Conservation (phyloP, 2,113 vertebrate genomes). For the Ammospiza nelsoni region DNA sequence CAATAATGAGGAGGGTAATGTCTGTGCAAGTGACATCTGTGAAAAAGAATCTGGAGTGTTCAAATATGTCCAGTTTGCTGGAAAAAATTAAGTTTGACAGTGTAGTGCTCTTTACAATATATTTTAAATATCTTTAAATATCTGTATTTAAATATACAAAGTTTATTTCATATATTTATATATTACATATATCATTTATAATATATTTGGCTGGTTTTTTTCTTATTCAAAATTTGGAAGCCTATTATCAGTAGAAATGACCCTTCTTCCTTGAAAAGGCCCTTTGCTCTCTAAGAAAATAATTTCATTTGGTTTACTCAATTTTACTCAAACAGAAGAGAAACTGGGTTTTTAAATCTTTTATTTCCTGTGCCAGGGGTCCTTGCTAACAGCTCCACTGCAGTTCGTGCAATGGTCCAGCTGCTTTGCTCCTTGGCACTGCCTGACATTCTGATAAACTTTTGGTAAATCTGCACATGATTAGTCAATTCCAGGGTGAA, state of each 20-base stretch:
- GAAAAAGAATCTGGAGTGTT: background rate
- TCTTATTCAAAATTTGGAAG: background rate
- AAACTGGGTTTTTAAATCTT: fast-evolving
- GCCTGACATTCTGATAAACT: background rate
- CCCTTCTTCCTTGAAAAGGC: background rate
- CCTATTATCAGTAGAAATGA: background rate
- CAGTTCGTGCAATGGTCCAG: fast-evolving
- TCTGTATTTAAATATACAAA: background rate
- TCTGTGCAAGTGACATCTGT: background rate
- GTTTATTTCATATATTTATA: background rate
- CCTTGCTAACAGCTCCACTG: background rate
- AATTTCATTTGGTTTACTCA: background rate
- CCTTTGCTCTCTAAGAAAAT: background rate
- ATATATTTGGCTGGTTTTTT: background rate
- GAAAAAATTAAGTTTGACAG: background rate
- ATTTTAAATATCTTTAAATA: background rate
- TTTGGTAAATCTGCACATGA: background rate
- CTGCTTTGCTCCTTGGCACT: background rate
- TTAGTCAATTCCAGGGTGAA: conserved; percentile 17
- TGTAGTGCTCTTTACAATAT: background rate
- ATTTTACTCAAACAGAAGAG: background rate
- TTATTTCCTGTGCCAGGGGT: background rate
- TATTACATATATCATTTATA: background rate
- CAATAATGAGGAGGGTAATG: background rate
- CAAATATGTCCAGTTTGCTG: background rate